Evolutionary conservation across 2,888 invertebrate genomes (phyloP), one percentile per base, ranked within the genome.

Genomic region (Limenitis camilla): DNA sequence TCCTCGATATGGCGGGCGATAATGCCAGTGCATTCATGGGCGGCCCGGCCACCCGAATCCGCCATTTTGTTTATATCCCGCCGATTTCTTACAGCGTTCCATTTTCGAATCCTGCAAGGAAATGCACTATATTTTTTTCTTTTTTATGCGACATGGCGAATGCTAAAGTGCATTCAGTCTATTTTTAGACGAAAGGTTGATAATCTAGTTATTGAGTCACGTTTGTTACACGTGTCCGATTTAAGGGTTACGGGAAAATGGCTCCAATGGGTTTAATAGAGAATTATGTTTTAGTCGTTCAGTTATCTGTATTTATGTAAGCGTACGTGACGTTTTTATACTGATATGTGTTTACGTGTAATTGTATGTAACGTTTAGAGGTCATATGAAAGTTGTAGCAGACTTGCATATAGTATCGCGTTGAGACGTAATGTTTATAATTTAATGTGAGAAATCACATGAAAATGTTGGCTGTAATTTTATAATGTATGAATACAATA

Each of bases 11-110:
- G 73, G 63, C 76, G 72, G 65, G 61, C 74, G 81, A 83, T 81
- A 81, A 73, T 62, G 69, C 69, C 75, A 76, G 77, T 80, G 83
- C 82, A 83, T 77, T 45, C 43, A 36, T 81, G 84, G 84, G 84
- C 82, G 84, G 84, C 78, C 61, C 67, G 68, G 67, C 67, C 69
- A 74, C 71, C 72, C 70, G 69, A 70, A 67, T 61, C 66, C 73
- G 72, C 75, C 76, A 78, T 79, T 68, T 78, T 78, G 74, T 74
- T 76, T 73, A 73, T 69, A 42, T 56, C 49, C 56, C 56, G 60
- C 30, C 48, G 40, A 61, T 63, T 64, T 66, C 63, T 67, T 63
- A 62, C 51, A 47, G 45, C 56, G 55, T 60, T 57, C 49, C 49
- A 53, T 56, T 56, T 62, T 56, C 32, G 45, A 61, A 57, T 57